Evolutionary conservation across 2,888 invertebrate genomes (phyloP).

Genomic region (Pyrocoelia pectoralis): DNA sequence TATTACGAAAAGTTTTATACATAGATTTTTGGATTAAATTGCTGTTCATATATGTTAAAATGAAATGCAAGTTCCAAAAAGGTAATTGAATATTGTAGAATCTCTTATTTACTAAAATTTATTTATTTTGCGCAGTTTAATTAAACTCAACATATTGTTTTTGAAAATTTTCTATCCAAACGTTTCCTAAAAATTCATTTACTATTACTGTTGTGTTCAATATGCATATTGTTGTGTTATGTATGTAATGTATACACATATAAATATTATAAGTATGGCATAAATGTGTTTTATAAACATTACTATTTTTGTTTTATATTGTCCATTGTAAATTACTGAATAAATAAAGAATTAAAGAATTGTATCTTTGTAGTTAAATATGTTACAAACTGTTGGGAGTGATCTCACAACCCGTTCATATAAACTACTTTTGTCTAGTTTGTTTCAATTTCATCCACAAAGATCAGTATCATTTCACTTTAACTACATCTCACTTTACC

Average conservation of each 20-base stretch:
- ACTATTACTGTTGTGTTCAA: constrained; percentile 59
- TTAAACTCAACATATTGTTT: neutral
- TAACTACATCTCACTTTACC: too few species aligned
- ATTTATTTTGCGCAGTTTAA: too few species aligned
- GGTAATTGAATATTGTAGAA: neutral
- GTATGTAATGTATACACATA: constrained; percentile 60
- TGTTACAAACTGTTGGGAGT: too few species aligned
- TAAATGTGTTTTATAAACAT: constrained; percentile 61
- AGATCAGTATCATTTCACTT: too few species aligned
- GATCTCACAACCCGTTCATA: too few species aligned
- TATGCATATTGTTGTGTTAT: constrained; percentile 61
- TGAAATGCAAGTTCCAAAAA: neutral
- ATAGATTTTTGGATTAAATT: constrained; percentile 20
- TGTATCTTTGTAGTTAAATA: constrained; percentile 11
- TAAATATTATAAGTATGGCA: constrained; percentile 54
- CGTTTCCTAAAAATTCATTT: constrained; percentile 47
- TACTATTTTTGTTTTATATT: constrained; percentile 63
- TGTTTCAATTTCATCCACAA: too few species aligned
- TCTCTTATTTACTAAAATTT: neutral
- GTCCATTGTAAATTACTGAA: constrained; percentile 57
- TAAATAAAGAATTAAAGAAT: constrained; percentile 52
- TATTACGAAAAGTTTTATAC: constrained; percentile 22
- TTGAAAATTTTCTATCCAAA: constrained; percentile 44
- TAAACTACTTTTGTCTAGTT: too few species aligned
- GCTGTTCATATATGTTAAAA: neutral